Evolutionary conservation across 1,140 invertebrate species (phyloP), one percentile per base, ranked within the genome.

Genomic region (Tigriopus japonicus): DNA sequence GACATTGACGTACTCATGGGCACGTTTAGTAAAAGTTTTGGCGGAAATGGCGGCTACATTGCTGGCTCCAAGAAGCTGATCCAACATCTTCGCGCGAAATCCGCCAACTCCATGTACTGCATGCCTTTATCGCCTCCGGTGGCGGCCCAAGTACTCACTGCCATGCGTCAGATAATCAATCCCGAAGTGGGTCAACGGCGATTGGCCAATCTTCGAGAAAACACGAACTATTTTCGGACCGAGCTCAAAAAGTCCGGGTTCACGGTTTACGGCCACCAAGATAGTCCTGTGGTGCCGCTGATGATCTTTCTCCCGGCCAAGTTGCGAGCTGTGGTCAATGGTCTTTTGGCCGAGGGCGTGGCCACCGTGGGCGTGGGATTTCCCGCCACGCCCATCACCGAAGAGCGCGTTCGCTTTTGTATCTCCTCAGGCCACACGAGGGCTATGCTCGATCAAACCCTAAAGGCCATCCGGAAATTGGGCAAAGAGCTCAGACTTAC

Each of bases 1-100:
- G 88, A 98, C 68, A 79, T 99, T 6, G 96, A 99, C 68, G 84
- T 98, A 65, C 75, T 96, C 35, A 98, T 99, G 95, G 95, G 95
- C 56, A 92, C 88, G 7, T 92, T 88, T 70, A 91, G 87, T 0
- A 92, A 92, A 73, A 89, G 85, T 72, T 98, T 98, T 76, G 92
- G 89, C 52, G 85, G 89, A 52, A 86, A 91, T 66, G 95, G 95
- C 14, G 95, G 95, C 12, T 99, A 98, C 72, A 88, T 98, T 65
- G 94, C 86, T 14, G 93, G 94, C 55, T 75, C 78, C 52, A 85
- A 85, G 76, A 83, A 77, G 67, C 72, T 97, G 56, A 85, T 98
- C 64, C 74, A 83, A 66, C 81, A 86, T 70, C 72, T 99, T 58
- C 75, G 88, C 65, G 74, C 79, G 35, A 71, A 83, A 63, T 92